Percentiles rank a stretch among this genome's conserved stretches.
These are phyloP conservation scores for Odontesthes bonariensis DNA, from an alignment of 2,113 vertebrate genomes.

Conservation along the genomic window DNA sequence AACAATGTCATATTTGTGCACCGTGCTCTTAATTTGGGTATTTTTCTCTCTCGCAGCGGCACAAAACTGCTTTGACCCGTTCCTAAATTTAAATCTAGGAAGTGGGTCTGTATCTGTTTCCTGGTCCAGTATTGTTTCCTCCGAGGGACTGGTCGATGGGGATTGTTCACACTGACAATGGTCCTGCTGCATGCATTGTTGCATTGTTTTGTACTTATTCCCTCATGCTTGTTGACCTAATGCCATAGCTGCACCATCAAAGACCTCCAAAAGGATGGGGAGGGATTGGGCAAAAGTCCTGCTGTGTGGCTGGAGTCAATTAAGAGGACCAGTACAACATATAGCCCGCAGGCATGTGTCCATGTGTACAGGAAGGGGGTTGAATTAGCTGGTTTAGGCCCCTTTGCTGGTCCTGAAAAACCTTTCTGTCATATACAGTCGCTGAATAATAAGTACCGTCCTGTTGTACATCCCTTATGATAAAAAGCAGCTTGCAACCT, in stretches of 20 bases:
- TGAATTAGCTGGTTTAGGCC: no score
- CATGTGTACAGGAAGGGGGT: neutral
- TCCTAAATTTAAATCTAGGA: conserved; percentile 78
- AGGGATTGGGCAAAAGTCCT: conserved; percentile 32
- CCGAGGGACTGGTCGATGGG: conserved; percentile 48
- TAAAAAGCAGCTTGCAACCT: no score
- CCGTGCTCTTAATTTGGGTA: conserved; percentile 29
- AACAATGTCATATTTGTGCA: conserved; percentile 44
- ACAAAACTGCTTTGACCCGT: conserved; percentile 16
- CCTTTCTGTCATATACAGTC: no score
- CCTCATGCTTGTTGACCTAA: conserved; percentile 32
- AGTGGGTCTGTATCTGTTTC: conserved; percentile 75
- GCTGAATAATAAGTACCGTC: no score
- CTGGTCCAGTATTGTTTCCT: conserved; percentile 70
- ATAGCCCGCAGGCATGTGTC: neutral
- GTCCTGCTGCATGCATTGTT: conserved; percentile 71
- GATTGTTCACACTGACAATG: conserved; percentile 79
- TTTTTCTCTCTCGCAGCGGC: conserved; percentile 38
- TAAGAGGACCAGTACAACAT: conserved; percentile 30
- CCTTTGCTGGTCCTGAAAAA: no score
- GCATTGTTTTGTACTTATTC: conserved; percentile 66
- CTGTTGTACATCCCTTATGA: no score
- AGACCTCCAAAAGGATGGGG: conserved; percentile 37
- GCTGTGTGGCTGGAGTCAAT: conserved; percentile 36
- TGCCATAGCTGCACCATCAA: conserved; percentile 55